These are phyloP conservation scores for Cheilinus undulatus DNA, from an alignment of 2,113 vertebrate genomes.

Conservation along the genomic window DNA sequence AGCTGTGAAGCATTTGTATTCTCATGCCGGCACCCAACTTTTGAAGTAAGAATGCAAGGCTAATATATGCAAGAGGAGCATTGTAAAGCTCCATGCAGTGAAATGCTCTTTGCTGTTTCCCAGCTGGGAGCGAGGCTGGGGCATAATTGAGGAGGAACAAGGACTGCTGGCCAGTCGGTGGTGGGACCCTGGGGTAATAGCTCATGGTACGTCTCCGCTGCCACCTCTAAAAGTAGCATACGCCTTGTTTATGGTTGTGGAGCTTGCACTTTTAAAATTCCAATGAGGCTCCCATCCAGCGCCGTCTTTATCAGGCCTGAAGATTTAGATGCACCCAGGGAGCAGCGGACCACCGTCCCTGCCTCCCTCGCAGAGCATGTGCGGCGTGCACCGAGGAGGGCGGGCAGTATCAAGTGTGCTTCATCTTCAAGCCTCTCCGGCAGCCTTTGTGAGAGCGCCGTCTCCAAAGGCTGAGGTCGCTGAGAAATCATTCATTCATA, in stretches of 20 bases:
- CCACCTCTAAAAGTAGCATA: conserved; percentile 59
- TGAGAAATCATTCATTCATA: conserved; percentile 26
- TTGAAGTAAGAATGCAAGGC: conserved; percentile 5
- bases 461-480: conserved; percentile 31
- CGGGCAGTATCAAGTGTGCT: conserved; percentile 25
- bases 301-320: conserved; percentile 64
- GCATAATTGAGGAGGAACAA: conserved; percentile 50
- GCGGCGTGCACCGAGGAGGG: conserved; percentile 34
- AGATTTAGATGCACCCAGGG: conserved; percentile 67
- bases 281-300: conserved; percentile 52
- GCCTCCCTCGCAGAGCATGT: conserved; percentile 22
- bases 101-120: conserved; percentile 28
- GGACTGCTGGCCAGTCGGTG: conserved; percentile 49
- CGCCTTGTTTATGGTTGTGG: conserved; percentile 62
- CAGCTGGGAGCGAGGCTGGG: conserved; percentile 33
- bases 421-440: conserved; percentile 64
- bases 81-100: conserved; percentile 27
- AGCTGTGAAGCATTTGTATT: conserved; percentile 27
- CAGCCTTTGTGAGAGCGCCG: conserved; percentile 39
- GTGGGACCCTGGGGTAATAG: conserved; percentile 60
- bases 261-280: conserved; percentile 71
- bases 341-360: conserved; percentile 25
- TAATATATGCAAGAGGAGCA: conserved; percentile 29
- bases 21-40: conserved; percentile 15
- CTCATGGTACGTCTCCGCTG: conserved; percentile 50